Conservation (phyloP, 2,113 vertebrate genomes). For the Alces alces region DNA sequence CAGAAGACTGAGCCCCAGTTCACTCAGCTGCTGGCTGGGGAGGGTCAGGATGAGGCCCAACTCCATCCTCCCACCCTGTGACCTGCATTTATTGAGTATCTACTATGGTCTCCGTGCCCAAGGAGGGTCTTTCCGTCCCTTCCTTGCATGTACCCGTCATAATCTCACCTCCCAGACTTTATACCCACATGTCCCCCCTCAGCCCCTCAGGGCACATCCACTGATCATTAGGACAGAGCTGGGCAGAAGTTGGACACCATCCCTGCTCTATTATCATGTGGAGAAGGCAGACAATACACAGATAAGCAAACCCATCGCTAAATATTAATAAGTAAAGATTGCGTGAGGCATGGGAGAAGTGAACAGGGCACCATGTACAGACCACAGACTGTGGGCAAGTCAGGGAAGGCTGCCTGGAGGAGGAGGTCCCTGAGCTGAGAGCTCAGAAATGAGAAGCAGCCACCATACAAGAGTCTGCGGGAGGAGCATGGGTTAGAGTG, state of each 20-base stretch:
- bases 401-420: background rate
- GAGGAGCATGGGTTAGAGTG: fast-evolving
- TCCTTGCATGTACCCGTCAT: background rate
- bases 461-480: background rate
- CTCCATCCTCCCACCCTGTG: background rate
- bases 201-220: background rate
- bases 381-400: background rate
- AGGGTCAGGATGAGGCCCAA: background rate
- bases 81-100: background rate
- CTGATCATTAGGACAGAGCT: background rate
- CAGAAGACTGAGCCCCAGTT: background rate
- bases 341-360: no score
- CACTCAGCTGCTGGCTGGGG: background rate
- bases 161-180: background rate
- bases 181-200: no score
- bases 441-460: background rate
- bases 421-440: background rate
- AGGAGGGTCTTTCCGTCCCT: background rate
- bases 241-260: no score
- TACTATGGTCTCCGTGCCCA: background rate
- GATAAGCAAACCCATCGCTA: background rate
- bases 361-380: background rate
- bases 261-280: background rate
- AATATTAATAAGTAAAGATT: background rate
- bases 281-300: background rate